These are phyloP conservation scores for Elanus axillaris DNA, from an alignment of 2,113 vertebrate species.

Conservation along the genomic window DNA sequence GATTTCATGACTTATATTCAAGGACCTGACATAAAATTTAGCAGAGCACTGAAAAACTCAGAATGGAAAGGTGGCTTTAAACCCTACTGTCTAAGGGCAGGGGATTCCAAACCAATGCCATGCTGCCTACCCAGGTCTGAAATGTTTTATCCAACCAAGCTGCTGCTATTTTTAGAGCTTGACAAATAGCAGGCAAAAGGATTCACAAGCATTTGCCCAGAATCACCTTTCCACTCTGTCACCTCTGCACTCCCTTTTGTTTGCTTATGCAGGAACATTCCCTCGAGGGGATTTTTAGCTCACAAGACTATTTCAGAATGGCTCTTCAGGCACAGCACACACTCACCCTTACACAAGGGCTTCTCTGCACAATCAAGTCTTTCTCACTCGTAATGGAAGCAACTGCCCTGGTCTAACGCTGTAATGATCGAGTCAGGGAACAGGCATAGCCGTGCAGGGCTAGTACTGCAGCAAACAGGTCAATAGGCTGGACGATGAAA, in stretches of 20 bases:
- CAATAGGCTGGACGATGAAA: neutral
- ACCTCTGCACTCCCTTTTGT: constrained; percentile 27
- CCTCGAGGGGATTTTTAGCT: neutral
- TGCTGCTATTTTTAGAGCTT: constrained; percentile 36
- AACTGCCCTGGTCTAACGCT: neutral
- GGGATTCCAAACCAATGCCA: neutral
- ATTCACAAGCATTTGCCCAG: constrained; percentile 43
- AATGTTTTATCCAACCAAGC: neutral
- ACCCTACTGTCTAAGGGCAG: neutral
- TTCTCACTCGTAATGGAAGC: neutral
- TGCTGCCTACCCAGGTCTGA: neutral
- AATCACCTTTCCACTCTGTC: constrained; percentile 24
- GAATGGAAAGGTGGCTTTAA: neutral
- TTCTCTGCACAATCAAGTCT: neutral
- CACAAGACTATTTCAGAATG: neutral
- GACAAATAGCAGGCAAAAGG: constrained; percentile 49
- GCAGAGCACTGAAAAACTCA: neutral
- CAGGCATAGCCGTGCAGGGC: neutral
- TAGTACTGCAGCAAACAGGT: neutral
- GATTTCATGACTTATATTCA: neutral
- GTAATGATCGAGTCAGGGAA: neutral
- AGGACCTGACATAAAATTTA: neutral
- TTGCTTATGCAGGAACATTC: neutral
- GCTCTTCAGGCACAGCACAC: neutral
- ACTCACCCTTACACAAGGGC: neutral